phyloP scores from a whole-genome alignment of 2,888 invertebrate species.

The Ormyrus nitidulus region DNA sequence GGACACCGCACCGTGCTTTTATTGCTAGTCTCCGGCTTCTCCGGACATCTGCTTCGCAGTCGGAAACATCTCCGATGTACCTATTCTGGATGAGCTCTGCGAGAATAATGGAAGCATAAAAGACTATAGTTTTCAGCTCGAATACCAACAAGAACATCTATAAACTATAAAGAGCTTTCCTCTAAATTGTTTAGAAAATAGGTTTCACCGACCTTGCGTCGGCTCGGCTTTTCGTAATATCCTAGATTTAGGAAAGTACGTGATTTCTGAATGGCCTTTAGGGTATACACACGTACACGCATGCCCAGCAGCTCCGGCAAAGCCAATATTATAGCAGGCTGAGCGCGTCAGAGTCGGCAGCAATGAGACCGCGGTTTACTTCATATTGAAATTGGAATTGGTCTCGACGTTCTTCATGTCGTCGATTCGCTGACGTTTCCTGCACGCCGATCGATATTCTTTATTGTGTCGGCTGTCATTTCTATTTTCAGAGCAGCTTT shows the following conservation, averaged over 20 bases:
- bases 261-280: conserved; percentile 1
- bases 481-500: neutral
- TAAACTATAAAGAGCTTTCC: too few relatives aligned
- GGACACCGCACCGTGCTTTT: too few relatives aligned
- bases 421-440: conserved; percentile 2
- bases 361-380: conserved; percentile 24
- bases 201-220: too few relatives aligned
- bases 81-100: too few relatives aligned
- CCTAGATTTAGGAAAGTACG: neutral
- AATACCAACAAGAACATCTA: too few relatives aligned
- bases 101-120: too few relatives aligned
- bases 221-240: too few relatives aligned
- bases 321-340: conserved; percentile 26
- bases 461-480: neutral
- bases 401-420: neutral
- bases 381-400: conserved; percentile 40
- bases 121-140: too few relatives aligned
- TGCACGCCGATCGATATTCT: neutral
- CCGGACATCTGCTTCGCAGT: too few relatives aligned
- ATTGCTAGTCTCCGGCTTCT: too few relatives aligned
- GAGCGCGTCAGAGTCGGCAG: neutral
- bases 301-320: conserved; percentile 1
- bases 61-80: too few relatives aligned
- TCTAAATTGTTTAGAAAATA: too few relatives aligned
- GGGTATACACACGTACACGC: neutral